Percentiles rank a stretch among this genome's conserved stretches.
These are phyloP conservation scores for Margarornis squamiger DNA, from an alignment of 2,797 vertebrate genomes.

Conservation along the genomic window DNA sequence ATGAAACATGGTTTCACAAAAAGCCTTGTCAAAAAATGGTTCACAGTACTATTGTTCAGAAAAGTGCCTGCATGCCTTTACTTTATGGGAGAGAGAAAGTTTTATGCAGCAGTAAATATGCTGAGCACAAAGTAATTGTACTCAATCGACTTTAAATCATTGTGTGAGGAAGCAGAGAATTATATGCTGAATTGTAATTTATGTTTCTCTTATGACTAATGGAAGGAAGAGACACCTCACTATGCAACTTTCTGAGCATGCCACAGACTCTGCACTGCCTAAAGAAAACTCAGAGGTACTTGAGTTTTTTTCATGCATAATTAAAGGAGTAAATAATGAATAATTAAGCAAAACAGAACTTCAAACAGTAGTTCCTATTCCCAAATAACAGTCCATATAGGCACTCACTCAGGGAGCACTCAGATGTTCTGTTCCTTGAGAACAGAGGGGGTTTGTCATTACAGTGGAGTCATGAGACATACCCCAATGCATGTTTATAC, in stretches of 20 bases:
- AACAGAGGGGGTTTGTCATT: background rate
- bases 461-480: background rate
- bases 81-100: background rate
- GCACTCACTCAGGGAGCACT: background rate
- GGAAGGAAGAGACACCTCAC: background rate
- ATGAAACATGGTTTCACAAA: background rate
- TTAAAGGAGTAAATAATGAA: conserved; percentile 37
- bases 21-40: background rate
- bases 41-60: background rate
- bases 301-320: conserved; percentile 43
- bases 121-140: conserved; percentile 17
- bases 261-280: background rate
- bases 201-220: conserved; percentile 43
- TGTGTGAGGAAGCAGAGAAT: conserved; percentile 1
- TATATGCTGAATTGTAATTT: conserved; percentile 17
- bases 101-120: conserved; percentile 25
- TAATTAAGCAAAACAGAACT: conserved; percentile 30
- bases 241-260: background rate
- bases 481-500: no score
- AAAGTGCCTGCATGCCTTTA: background rate
- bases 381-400: background rate
- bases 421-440: background rate
- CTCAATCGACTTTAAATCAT: conserved; percentile 7
- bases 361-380: background rate
- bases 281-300: conserved; percentile 5